phyloP scores from a whole-genome alignment of 2,797 vertebrate genomes.

The Menidia menidia region DNA sequence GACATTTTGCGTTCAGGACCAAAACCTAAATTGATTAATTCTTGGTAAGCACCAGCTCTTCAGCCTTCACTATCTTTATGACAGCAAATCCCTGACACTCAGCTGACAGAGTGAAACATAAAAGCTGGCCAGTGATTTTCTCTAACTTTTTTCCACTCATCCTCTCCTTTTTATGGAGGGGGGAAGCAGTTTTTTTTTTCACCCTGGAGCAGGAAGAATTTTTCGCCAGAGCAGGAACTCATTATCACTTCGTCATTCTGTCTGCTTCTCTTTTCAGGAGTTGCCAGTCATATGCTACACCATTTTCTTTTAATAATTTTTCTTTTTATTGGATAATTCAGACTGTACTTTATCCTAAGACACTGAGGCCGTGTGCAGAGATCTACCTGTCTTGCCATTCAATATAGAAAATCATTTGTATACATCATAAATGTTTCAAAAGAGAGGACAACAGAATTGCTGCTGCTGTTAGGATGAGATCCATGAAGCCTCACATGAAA shows the following conservation, averaged over 20 bases:
- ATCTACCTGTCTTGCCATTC: slow-evolving; percentile 11
- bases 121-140: slow-evolving; percentile 75
- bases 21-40: slow-evolving; percentile 93
- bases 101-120: slow-evolving; percentile 78
- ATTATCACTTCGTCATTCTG: slow-evolving; percentile 71
- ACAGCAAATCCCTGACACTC: slow-evolving; percentile 80
- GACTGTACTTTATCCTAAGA: slow-evolving; percentile 29
- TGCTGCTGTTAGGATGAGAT: slow-evolving; percentile 27
- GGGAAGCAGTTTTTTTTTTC: slow-evolving; percentile 44
- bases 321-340: slow-evolving; percentile 65
- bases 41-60: slow-evolving; percentile 83
- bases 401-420: slow-evolving; percentile 35
- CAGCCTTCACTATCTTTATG: slow-evolving; percentile 82
- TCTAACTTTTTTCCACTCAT: slow-evolving; percentile 71
- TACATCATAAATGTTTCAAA: slow-evolving; percentile 21
- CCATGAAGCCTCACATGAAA: slow-evolving; percentile 42
- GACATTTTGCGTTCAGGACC: slow-evolving; percentile 87
- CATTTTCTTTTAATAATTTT: slow-evolving; percentile 38
- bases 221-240: slow-evolving; percentile 66
- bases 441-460: slow-evolving; percentile 12
- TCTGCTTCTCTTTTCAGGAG: slow-evolving; percentile 60
- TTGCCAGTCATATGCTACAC: slow-evolving; percentile 62
- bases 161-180: slow-evolving; percentile 68
- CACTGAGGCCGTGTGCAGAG: slow-evolving; percentile 31
- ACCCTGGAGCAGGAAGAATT: slow-evolving; percentile 56